phyloP scores from a whole-genome alignment of 1,140 invertebrate species.

The Lepidurus arcticus region DNA sequence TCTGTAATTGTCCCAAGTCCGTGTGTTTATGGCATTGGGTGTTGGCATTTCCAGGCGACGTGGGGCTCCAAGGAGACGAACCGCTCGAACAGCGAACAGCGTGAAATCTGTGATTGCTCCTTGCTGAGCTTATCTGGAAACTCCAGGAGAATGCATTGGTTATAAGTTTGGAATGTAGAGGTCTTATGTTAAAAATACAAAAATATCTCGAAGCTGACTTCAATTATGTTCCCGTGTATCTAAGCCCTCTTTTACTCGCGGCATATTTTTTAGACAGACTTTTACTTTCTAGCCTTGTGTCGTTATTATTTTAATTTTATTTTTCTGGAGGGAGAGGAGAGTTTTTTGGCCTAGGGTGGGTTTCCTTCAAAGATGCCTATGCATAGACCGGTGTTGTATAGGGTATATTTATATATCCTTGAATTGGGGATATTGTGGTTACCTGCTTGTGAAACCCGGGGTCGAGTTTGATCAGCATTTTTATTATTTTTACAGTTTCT shows the following conservation, averaged over 20 bases:
- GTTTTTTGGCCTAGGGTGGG: not conserved
- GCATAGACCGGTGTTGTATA: not conserved
- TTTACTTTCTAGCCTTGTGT: too few species aligned
- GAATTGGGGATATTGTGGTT: not conserved
- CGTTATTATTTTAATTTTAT: too few species aligned
- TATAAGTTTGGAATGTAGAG: too few species aligned
- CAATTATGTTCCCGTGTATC: too few species aligned
- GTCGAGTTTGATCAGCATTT: not conserved
- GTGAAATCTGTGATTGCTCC: slow-evolving; percentile 18
- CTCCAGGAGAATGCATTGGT: not conserved
- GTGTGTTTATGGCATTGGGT: not conserved
- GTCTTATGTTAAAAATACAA: too few species aligned
- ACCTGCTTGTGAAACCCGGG: not conserved
- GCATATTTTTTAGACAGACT: too few species aligned
- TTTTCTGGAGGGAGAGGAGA: too few species aligned
- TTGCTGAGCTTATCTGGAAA: not conserved
- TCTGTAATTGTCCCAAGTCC: not conserved
- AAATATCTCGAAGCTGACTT: too few species aligned
- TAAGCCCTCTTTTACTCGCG: too few species aligned
- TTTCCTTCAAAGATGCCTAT: not conserved
- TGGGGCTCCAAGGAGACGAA: too few species aligned
- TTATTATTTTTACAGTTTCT: too few species aligned
- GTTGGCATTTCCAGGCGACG: too few species aligned
- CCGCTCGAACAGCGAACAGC: not conserved
- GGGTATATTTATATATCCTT: not conserved